Evolutionary conservation across 2,113 vertebrate genomes (phyloP), one percentile per base, ranked within the genome.

Genomic region (Haemorhous mexicanus): DNA sequence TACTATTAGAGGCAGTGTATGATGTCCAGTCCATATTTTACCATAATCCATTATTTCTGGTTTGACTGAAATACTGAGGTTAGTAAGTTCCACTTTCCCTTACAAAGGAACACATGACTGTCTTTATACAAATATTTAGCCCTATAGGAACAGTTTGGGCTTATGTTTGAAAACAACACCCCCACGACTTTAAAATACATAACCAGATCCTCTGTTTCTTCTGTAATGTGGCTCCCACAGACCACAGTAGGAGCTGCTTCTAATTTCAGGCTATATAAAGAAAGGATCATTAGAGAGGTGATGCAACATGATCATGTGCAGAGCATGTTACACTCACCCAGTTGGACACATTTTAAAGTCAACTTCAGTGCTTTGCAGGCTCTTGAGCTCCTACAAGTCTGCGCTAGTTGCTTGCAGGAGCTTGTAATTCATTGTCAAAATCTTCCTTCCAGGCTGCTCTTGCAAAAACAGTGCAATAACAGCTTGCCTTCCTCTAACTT

Each of bases 401-500:
- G 82, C 0, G 2, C 96, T 95, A 11, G 94, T 74, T 80, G 90
- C 93, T 96, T 88, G 76, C 87, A 96, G 90, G 82, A 93, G 87
- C 93, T 80, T 93, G 83, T 95, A 95, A 88, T 94, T 96, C 59
- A 64, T 63, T 88, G 92, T 94, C 90, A 95, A 61, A 95, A 84
- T 44, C 68, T 94, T 86, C 78, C 75, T 96, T 74, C 75, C 72
- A 95, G 92, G 92, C 88, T 88, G 85, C 82, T 96, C 75, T 93
- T 86, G 79, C 86, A 92, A 94, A 92, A 91, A n/a, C 87, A 86
- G 11, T 46, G 78, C 93, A 93, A 28, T 83, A 96, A 88, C 90
- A 96, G 85, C 82, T 95, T 84, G 75, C 72, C 68, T 95, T 92
- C 85, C 83, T 86, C 88, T 88, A 88, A 90, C 75, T 91, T 64